Percentiles rank a stretch among this genome's conserved stretches.
Evolutionary conservation across 2,797 vertebrate species (phyloP).

Genomic region (Neosilurus hyrtlii): DNA sequence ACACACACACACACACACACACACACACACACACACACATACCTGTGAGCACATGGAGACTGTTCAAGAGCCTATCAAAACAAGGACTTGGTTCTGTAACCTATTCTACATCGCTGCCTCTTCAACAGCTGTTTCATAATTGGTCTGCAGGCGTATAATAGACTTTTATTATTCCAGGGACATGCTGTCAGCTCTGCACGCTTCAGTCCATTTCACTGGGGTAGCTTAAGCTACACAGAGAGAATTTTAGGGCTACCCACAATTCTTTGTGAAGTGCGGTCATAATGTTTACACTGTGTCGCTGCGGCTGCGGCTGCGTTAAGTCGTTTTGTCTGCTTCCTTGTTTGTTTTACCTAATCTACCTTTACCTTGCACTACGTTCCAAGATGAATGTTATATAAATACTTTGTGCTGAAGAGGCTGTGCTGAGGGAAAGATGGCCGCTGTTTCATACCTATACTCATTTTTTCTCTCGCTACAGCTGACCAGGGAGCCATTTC

Average conservation of each 20-base stretch:
- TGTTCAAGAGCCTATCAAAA: neutral
- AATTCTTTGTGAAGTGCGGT: constrained; percentile 66
- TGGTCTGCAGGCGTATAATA: constrained; percentile 14
- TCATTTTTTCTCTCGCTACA: constrained; percentile 32
- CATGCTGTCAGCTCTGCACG: constrained; percentile 18
- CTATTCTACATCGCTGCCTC: constrained; percentile 12
- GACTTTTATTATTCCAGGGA: constrained; percentile 10
- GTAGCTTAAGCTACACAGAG: neutral
- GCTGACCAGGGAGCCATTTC: constrained; percentile 32
- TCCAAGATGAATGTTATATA: constrained; percentile 69
- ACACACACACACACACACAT: too few relatives aligned
- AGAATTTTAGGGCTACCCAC: constrained; percentile 27
- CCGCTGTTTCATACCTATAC: constrained; percentile 59
- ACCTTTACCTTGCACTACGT: constrained; percentile 58
- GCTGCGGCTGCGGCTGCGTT: constrained; percentile 68
- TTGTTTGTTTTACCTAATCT: constrained; percentile 56
- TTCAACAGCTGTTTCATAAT: constrained; percentile 17
- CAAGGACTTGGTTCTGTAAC: constrained; percentile 9
- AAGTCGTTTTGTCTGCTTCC: constrained; percentile 63
- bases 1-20: too few relatives aligned
- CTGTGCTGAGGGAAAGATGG: constrained; percentile 52
- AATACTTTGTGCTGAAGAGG: constrained; percentile 65
- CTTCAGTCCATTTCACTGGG: neutral
- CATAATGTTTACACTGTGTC: constrained; percentile 76
- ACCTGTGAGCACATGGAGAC: neutral